phyloP scores from a whole-genome alignment of 1,140 invertebrate genomes.

The Battus philenor region DNA sequence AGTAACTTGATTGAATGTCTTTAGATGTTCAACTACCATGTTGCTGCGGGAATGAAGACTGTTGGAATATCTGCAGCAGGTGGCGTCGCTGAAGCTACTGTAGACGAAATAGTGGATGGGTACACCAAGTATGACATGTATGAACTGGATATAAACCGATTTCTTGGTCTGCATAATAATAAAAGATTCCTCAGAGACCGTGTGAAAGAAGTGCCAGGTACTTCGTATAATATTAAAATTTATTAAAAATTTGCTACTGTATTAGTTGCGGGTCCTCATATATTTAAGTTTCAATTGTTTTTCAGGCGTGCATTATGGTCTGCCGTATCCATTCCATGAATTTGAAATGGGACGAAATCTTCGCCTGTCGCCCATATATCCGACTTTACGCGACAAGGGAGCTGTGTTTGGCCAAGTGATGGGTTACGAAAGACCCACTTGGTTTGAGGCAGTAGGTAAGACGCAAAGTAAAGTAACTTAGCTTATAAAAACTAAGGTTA shows the following conservation, averaged over 20 bases:
- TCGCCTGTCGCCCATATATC: constrained; percentile 97
- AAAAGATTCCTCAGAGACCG: constrained; percentile 94
- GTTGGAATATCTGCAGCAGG: constrained; percentile 94
- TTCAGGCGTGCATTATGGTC: constrained; percentile 84
- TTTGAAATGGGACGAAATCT: constrained; percentile 93
- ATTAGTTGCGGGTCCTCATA: background rate
- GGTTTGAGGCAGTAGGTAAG: constrained; percentile 86
- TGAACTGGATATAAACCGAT: constrained; percentile 93
- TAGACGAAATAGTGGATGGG: constrained; percentile 92
- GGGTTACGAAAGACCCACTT: constrained; percentile 97
- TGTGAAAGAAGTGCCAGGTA: constrained; percentile 94
- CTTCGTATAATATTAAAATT: too few relatives aligned
- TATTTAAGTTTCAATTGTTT: too few relatives aligned
- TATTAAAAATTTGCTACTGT: background rate
- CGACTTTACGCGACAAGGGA: constrained; percentile 91
- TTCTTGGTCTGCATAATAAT: constrained; percentile 97
- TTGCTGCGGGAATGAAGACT: constrained; percentile 97
- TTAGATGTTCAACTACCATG: constrained; percentile 94
- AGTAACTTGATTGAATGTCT: background rate
- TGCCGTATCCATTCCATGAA: constrained; percentile 90
- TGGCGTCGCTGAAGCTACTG: constrained; percentile 93
- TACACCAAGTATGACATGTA: constrained; percentile 91
- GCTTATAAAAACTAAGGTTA: background rate
- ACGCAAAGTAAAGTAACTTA: background rate
- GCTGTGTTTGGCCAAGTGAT: constrained; percentile 99